phyloP scores from a whole-genome alignment of 2,113 vertebrate species.

The Ovibos moschatus region DNA sequence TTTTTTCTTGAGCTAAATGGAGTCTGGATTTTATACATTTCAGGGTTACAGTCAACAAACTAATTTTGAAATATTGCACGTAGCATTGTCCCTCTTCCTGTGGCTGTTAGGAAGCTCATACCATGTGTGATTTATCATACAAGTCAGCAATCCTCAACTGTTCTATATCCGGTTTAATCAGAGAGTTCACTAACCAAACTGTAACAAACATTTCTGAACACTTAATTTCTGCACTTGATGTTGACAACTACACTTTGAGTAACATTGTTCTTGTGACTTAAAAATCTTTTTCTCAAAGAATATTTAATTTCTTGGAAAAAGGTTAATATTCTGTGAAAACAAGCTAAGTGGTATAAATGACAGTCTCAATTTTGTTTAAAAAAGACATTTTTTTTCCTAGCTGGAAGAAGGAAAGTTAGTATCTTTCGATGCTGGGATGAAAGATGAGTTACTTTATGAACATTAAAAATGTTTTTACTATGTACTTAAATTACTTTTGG shows the following conservation, averaged over 20 bases:
- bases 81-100: neutral
- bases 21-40: neutral
- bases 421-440: neutral
- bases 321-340: neutral
- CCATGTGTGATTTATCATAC: neutral
- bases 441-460: neutral
- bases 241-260: neutral
- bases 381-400: neutral
- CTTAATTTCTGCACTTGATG: neutral
- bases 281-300: neutral
- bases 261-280: neutral
- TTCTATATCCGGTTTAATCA: neutral
- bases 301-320: constrained; percentile 2
- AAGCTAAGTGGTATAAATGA: neutral
- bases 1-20: neutral
- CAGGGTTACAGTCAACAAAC: neutral
- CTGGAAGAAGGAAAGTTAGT: neutral
- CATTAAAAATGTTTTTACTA: neutral
- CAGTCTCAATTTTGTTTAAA: neutral
- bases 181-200: neutral
- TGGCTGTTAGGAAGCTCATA: neutral
- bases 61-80: neutral
- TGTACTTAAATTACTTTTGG: neutral
- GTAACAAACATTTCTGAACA: neutral
- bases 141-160: neutral